phyloP scores from a whole-genome alignment of 2,797 vertebrate genomes.

The Cyclura pinguis region DNA sequence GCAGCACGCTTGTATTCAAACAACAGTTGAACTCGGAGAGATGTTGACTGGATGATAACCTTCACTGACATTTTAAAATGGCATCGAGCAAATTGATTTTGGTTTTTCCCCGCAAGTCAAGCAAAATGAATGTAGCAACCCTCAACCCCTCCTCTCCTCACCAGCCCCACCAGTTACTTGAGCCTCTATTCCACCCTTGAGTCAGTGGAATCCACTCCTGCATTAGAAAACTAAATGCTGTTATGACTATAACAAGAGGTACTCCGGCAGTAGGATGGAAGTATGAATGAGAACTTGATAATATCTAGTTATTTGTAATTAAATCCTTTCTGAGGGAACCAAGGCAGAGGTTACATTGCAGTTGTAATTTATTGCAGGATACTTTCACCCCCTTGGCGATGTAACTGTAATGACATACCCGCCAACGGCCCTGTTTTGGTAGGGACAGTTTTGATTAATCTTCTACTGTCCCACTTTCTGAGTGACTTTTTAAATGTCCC shows the following conservation, averaged over 20 bases:
- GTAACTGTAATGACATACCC: too few relatives aligned
- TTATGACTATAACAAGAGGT: background rate
- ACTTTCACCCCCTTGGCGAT: too few relatives aligned
- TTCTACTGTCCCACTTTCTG: fast-evolving
- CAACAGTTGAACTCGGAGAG: too few relatives aligned
- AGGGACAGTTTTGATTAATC: too few relatives aligned
- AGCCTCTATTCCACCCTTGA: background rate
- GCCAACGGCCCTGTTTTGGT: too few relatives aligned
- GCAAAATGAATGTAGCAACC: background rate
- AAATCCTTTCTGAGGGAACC: too few relatives aligned
- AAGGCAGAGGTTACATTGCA: too few relatives aligned
- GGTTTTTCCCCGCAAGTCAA: background rate
- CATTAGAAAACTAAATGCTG: background rate
- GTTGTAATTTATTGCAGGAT: too few relatives aligned
- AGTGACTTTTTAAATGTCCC: background rate
- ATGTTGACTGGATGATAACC: slow-evolving; percentile 2
- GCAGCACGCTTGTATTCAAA: background rate
- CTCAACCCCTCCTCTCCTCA: background rate
- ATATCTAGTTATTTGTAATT: too few relatives aligned
- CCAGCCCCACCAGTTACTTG: background rate
- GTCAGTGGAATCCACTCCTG: background rate
- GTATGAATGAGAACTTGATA: too few relatives aligned
- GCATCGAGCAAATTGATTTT: slow-evolving; percentile 20
- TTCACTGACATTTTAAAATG: slow-evolving; percentile 28
- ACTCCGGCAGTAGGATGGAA: too few relatives aligned